phyloP scores from a whole-genome alignment of 2,888 invertebrate species.

The Metallyticus violacea region DNA sequence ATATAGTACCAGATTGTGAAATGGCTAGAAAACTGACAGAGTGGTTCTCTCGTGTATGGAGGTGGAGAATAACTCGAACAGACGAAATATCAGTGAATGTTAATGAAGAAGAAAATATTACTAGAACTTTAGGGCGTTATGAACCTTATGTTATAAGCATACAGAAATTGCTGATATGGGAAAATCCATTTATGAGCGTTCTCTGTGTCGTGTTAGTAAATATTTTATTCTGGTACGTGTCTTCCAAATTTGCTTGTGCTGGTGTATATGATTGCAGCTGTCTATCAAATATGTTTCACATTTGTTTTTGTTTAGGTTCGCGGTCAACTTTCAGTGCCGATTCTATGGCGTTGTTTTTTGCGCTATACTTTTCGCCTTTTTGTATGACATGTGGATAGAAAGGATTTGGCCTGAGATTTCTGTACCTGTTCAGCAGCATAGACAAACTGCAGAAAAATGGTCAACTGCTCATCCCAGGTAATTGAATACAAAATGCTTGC shows the following conservation, averaged over 20 bases:
- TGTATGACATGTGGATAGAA: slow-evolving; percentile 42
- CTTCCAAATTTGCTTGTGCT: background rate
- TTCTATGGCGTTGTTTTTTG: slow-evolving; percentile 48
- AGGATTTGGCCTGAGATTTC: slow-evolving; percentile 38
- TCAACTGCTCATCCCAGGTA: slow-evolving; percentile 29
- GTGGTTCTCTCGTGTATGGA: slow-evolving; percentile 25
- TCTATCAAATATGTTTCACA: background rate
- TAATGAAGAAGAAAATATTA: slow-evolving; percentile 24
- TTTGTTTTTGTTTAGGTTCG: slow-evolving; percentile 42
- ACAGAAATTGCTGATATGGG: slow-evolving; percentile 44
- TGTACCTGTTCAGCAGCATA: slow-evolving; percentile 13
- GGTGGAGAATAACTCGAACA: slow-evolving; percentile 12
- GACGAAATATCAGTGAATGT: slow-evolving; percentile 14
- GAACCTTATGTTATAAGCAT: slow-evolving; percentile 37
- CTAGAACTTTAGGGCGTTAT: slow-evolving; percentile 28
- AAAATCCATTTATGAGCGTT: slow-evolving; percentile 44
- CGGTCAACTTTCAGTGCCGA: slow-evolving; percentile 45
- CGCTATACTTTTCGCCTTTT: slow-evolving; percentile 39
- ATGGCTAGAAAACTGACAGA: slow-evolving; percentile 24
- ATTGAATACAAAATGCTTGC: no score
- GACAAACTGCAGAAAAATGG: slow-evolving; percentile 23
- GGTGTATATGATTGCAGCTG: background rate
- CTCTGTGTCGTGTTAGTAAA: slow-evolving; percentile 44
- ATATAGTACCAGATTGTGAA: background rate
- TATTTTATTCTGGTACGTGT: slow-evolving; percentile 47